These are phyloP conservation scores for Sylvilagus floridanus DNA, from an alignment of 2,797 vertebrate species.

Conservation along the genomic window DNA sequence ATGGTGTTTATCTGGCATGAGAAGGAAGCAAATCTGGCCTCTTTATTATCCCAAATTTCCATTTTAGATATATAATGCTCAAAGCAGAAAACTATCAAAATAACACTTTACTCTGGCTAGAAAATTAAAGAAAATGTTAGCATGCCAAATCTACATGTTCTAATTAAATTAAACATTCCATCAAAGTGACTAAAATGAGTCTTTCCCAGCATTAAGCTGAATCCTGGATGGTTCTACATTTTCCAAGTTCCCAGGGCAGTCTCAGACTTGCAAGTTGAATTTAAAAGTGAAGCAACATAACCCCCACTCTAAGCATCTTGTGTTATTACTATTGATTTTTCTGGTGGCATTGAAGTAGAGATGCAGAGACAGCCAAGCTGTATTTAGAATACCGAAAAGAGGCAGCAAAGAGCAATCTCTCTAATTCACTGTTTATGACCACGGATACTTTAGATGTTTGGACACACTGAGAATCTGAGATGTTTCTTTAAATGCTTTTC, in stretches of 20 bases:
- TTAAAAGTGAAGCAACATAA: constrained; percentile 71
- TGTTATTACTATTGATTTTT: constrained; percentile 80
- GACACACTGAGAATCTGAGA: constrained; percentile 32
- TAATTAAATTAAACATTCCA: constrained; percentile 40
- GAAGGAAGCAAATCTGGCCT: background rate
- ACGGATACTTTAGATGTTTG: constrained; percentile 15
- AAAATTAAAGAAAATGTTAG: constrained; percentile 41
- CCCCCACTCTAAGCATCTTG: constrained; percentile 44
- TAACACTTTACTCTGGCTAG: constrained; percentile 32
- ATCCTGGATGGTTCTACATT: constrained; percentile 51
- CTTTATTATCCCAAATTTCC: constrained; percentile 48
- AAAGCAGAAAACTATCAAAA: constrained; percentile 55
- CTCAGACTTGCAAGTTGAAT: constrained; percentile 67
- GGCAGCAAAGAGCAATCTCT: constrained; percentile 8
- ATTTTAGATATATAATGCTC: constrained; percentile 41
- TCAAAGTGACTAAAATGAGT: constrained; percentile 36
- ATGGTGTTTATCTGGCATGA: background rate
- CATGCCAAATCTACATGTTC: constrained; percentile 29
- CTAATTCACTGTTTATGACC: constrained; percentile 46
- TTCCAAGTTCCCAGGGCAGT: constrained; percentile 49
- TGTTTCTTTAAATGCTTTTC: background rate
- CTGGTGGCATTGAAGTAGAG: constrained; percentile 55
- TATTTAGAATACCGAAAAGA: constrained; percentile 70
- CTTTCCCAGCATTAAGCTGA: constrained; percentile 19
- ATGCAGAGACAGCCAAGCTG: constrained; percentile 59